phyloP scores from a whole-genome alignment of 64 coral and sea anemone species.

The Stichodactyla helianthus region DNA sequence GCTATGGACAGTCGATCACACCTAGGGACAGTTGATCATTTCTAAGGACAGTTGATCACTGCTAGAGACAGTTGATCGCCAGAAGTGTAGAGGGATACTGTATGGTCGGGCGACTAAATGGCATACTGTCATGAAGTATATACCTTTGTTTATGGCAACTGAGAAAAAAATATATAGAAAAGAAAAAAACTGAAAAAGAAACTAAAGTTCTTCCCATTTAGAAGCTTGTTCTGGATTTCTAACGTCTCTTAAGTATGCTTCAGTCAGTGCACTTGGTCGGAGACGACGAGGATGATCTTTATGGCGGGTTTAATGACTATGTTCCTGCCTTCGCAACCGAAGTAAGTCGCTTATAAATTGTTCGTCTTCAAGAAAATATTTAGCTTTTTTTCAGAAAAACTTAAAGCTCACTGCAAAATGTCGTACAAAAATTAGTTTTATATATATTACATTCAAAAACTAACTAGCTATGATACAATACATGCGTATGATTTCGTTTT shows the following conservation, averaged over 20 bases:
- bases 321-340: slow-evolving; percentile 80
- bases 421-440: background rate
- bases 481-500: background rate
- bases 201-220: background rate
- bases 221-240: background rate
- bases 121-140: too few species aligned
- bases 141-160: slow-evolving; percentile 96
- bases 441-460: background rate
- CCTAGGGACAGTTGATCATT: too few species aligned
- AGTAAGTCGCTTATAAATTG: background rate
- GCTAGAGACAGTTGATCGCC: too few species aligned
- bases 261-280: slow-evolving; percentile 93
- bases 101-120: too few species aligned
- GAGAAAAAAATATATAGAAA: slow-evolving; percentile 4
- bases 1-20: too few species aligned
- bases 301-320: slow-evolving; percentile 96
- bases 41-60: too few species aligned
- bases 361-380: background rate
- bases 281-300: slow-evolving; percentile 92
- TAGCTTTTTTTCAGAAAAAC: background rate
- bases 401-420: background rate
- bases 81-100: too few species aligned
- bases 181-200: slow-evolving; percentile 8
- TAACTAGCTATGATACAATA: background rate
- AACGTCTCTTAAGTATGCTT: slow-evolving; percentile 51